Base-by-base conservation (phyloP, 2,797 vertebrate species). In the Neostethus bicornis region DNA sequence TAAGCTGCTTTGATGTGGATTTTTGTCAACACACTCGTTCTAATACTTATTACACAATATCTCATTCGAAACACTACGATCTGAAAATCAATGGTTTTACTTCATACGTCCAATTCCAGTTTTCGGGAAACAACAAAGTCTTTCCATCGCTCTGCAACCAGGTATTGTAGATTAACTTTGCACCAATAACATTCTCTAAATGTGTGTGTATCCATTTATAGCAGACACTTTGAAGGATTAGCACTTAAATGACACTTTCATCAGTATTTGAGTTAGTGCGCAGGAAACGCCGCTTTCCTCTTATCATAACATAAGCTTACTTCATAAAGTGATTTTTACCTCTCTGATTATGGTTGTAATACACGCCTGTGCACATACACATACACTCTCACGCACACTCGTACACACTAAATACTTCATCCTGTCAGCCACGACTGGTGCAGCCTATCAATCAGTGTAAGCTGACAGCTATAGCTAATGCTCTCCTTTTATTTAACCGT, bases 381-480 rank as follows among this genome's bases (percentile, higher is more conserved):
- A 51, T 25, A 64, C 73, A 81, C 58, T 67, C 57, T 51, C 68
- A 12, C 61, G 24, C 48, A 32, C 48, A 66, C 57, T 51, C 63
- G 52, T 39, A 49, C 25, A 38, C 58, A 76, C 55, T 75, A 87
- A 79, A 87, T 77, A 63, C 70, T 85, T 91, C 67, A 72, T 46
- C 59, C 70, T 81, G 65, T 59, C 70, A 85, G 87, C 85, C 85
- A 35, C 48, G 10, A 71, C 72, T 58, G 57, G 64, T 66, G 75
- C 35, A 23, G 65, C 51, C 76, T 56, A 85, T 88, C 86, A 80
- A 69, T 90, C 86, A 85, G 44, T 6, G 43, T 71, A 75, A 78
- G 73, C 73, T 77, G 81, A 80, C 85, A 86, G 66, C 83, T 80
- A 53, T 76, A 52, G 78, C 78, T 84, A 85, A 85, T 81, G 80